A percentile compares a stretch with the other conserved stretches of the same genome.
phyloP scores from a whole-genome alignment of 2,888 invertebrate species.

The Stenoptilia bipunctidactyla region DNA sequence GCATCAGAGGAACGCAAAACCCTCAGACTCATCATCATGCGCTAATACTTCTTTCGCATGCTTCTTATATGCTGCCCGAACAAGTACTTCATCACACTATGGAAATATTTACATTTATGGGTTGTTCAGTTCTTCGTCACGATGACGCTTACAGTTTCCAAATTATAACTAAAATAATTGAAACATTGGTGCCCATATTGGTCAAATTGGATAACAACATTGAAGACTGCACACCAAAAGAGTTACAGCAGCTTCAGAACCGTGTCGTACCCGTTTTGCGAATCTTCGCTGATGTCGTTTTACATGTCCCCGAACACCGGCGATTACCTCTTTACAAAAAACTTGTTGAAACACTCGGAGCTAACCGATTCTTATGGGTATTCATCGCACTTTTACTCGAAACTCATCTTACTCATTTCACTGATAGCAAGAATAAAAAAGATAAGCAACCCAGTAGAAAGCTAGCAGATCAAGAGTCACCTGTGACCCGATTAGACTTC shows the following conservation, averaged over 20 bases:
- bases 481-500: constrained; percentile 74
- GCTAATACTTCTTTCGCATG: constrained; percentile 83
- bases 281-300: constrained; percentile 91
- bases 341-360: constrained; percentile 79
- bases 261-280: constrained; percentile 79
- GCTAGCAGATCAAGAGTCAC: constrained; percentile 51
- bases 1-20: constrained; percentile 90
- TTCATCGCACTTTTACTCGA: constrained; percentile 81
- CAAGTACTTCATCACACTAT: constrained; percentile 94
- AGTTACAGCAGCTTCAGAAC: constrained; percentile 46
- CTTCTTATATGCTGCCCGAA: constrained; percentile 83
- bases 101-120: constrained; percentile 98
- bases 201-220: constrained; percentile 60
- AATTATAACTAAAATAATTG: constrained; percentile 90
- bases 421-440: constrained; percentile 52
- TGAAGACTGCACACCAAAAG: constrained; percentile 40
- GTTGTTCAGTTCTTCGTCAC: constrained; percentile 90
- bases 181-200: constrained; percentile 90
- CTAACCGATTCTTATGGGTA: constrained; percentile 76
- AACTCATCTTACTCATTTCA: constrained; percentile 74
- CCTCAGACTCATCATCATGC: constrained; percentile 97
- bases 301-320: constrained; percentile 95
- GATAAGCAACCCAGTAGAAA: constrained; percentile 29
- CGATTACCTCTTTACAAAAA: constrained; percentile 84
- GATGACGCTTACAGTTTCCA: constrained; percentile 97